Base-by-base conservation (phyloP, 2,888 invertebrate species). In the Sarcophaga variegata region DNA sequence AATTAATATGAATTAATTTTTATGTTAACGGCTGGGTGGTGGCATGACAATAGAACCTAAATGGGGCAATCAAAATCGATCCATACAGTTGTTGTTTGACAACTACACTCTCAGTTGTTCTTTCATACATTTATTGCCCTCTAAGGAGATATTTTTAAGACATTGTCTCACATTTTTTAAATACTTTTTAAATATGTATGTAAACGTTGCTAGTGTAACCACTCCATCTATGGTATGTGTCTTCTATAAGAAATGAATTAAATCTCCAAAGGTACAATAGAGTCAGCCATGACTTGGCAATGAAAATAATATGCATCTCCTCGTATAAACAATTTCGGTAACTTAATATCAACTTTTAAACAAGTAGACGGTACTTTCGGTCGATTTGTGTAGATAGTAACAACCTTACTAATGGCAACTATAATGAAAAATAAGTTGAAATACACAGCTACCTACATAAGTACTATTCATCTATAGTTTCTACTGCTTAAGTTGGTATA, bases 231-330 rank as follows among this genome's bases (percentile, higher is more conserved):
- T 54, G 17, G 54, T 37, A 25, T 20, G 0, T 49, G n/a, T 10
- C n/a, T 75, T 54, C 5, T 17, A 54, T 54, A 54, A 3, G 3
- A 37, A 10, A 37, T 37, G 37, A 37, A 10, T 37, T 17, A 62
- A 75, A 59, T 49, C 47, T 71, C 22, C 60, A 62, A 25, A 2
- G 60, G 60, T 20, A 59, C 60, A 45, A 71, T 72, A 45, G 47
- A 20, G n/a, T 27, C 83, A 78, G 81, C 81, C 83, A 78, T 83
- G 83, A 81, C 81, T 70, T 83, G 86, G 81, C 81, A 86, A 83
- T 83, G 78, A 86, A 86, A 83, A 77, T 22, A 77, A 77, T 86
- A 86, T 74, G 80, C 49, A 69, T 27, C 69, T 62, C 74, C 66
- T 83, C 70, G 74, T 49, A 71, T 60, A 54, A 54, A 54, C 54